Evolutionary conservation across 2,113 vertebrate genomes (phyloP).

Genomic region (Daboia siamensis): DNA sequence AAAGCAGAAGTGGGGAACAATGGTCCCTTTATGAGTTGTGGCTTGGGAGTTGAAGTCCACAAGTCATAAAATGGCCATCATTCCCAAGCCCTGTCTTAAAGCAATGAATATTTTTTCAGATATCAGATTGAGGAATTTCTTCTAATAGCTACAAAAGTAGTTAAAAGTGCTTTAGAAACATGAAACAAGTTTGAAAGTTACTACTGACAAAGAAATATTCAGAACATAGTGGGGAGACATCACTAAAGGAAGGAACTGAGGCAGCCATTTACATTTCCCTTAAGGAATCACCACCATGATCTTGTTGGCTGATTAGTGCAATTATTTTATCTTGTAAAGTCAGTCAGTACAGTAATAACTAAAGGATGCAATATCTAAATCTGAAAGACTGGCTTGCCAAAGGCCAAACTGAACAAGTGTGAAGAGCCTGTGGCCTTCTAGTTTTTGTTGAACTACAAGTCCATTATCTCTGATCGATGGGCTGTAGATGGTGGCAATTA

Average conservation of each 20-base stretch:
- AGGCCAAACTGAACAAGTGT: not conserved
- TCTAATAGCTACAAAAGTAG: constrained; percentile 18
- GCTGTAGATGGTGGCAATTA: not conserved
- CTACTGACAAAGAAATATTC: not conserved
- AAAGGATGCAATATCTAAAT: not conserved
- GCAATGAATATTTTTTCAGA: constrained; percentile 8
- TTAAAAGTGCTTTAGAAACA: constrained; percentile 3
- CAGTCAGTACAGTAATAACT: not conserved
- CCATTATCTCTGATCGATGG: not conserved
- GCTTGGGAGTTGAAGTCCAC: not conserved
- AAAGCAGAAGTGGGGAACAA: no score
- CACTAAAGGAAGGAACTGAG: not conserved
- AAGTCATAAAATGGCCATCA: not conserved
- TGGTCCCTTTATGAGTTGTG: no score
- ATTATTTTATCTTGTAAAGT: not conserved
- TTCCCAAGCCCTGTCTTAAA: not conserved
- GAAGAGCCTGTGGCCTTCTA: not conserved
- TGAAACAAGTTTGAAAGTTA: not conserved
- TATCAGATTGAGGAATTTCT: not conserved
- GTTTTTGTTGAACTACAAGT: not conserved
- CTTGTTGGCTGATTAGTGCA: not conserved
- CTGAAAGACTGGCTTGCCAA: not conserved
- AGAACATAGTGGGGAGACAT: not conserved
- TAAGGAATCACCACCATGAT: not conserved
- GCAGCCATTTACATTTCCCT: not conserved